A percentile compares a stretch with the other conserved stretches of the same genome.
Conservation (phyloP, 1,140 invertebrate genomes). For the Thaumatotibia leucotreta region DNA sequence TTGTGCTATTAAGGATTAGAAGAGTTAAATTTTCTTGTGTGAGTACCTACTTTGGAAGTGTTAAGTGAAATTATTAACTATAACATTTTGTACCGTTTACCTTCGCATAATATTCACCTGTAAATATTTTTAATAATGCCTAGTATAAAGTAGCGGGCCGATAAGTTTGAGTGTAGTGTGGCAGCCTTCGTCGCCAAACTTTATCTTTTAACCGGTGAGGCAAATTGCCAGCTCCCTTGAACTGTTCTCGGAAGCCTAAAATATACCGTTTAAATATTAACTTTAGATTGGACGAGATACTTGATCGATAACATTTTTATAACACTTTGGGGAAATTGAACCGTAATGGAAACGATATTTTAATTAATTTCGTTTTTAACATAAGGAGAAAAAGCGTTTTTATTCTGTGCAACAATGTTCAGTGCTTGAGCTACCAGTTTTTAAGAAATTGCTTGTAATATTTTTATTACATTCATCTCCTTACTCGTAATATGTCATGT, state of each 20-base stretch:
- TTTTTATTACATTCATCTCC: neutral
- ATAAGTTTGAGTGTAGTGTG: neutral
- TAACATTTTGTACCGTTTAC: no score
- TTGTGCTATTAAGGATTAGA: no score
- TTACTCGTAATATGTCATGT: neutral
- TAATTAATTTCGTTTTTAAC: neutral
- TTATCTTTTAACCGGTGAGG: conserved; percentile 20
- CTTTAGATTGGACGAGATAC: conserved; percentile 19
- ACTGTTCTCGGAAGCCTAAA: conserved; percentile 25
- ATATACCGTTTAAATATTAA: conserved; percentile 23
- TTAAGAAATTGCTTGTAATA: neutral
- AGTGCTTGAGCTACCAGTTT: neutral
- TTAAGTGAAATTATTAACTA: no score
- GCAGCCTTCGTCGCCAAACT: neutral
- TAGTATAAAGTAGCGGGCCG: neutral
- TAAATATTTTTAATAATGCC: neutral
- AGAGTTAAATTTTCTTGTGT: no score
- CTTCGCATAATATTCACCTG: no score
- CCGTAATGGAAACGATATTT: neutral
- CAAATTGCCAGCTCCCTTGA: conserved; percentile 23
- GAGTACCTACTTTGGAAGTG: no score
- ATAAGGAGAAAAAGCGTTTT: neutral
- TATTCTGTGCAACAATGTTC: neutral
- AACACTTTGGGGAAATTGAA: neutral
- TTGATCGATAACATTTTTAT: conserved; percentile 20